These are phyloP conservation scores for Beaufortia kweichowensis DNA, from an alignment of 2,113 vertebrate species.

Conservation along the genomic window DNA sequence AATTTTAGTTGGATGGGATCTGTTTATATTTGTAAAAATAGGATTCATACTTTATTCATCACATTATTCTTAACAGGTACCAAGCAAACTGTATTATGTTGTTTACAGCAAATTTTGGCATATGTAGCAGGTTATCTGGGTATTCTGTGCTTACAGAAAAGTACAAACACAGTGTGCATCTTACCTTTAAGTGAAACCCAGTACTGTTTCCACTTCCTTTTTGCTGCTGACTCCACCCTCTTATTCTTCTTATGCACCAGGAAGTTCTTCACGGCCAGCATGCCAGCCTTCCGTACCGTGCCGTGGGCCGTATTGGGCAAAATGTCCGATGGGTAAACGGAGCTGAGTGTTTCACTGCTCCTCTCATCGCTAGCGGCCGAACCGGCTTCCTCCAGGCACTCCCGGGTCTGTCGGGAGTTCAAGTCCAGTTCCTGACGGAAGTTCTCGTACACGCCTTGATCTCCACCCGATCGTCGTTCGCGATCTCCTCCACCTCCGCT, in stretches of 20 bases:
- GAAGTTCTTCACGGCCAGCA: conserved; percentile 94
- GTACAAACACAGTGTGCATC: neutral
- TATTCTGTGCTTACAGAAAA: too few relatives aligned
- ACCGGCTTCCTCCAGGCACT: conserved; percentile 84
- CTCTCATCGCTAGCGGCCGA: conserved; percentile 89
- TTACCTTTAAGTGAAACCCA: conserved; percentile 94
- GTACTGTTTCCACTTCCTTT: conserved; percentile 95
- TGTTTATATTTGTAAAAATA: too few relatives aligned
- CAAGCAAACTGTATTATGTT: too few relatives aligned
- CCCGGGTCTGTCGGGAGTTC: conserved; percentile 76
- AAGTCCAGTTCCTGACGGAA: conserved; percentile 91
- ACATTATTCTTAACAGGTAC: too few relatives aligned
- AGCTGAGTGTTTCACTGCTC: conserved; percentile 90
- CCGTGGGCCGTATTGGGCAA: conserved; percentile 81
- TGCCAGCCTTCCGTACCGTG: conserved; percentile 88
- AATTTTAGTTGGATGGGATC: too few relatives aligned
- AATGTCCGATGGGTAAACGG: conserved; percentile 83
- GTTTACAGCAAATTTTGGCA: too few relatives aligned
- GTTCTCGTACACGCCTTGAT: conserved; percentile 92
- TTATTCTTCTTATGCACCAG: conserved; percentile 95
- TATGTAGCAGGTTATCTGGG: too few relatives aligned
- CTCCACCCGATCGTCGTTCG: conserved; percentile 66
- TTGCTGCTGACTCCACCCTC: conserved; percentile 90
- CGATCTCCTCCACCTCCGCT: conserved; percentile 76
- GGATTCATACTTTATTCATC: too few relatives aligned